Percentiles rank a stretch among this genome's conserved stretches.
Conservation (phyloP, 1,140 invertebrate genomes). For the Heterodera carotae region DNA sequence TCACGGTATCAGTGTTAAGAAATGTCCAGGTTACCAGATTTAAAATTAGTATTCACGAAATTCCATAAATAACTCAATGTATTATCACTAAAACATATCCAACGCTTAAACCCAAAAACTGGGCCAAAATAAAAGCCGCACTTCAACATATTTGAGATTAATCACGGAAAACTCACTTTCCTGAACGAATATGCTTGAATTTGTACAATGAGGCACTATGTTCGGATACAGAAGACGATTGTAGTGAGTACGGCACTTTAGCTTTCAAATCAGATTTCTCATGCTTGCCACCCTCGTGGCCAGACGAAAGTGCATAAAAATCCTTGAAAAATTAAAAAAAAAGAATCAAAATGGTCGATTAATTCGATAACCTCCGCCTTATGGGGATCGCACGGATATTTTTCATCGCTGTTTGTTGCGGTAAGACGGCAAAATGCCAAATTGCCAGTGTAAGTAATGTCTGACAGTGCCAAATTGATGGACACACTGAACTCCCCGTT, state of each 20-base stretch:
- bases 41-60: too few relatives aligned
- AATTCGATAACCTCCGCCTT: background rate
- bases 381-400: conserved; percentile 51
- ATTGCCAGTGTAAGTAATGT: conserved; percentile 38
- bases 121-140: too few relatives aligned
- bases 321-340: conserved; percentile 30
- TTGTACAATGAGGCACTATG: conserved; percentile 32
- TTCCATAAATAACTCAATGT: too few relatives aligned
- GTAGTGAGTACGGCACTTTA: conserved; percentile 11
- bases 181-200: conserved; percentile 42
- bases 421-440: conserved; percentile 45
- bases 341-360: too few relatives aligned
- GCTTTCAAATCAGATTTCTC: conserved; percentile 31
- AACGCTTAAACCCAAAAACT: too few relatives aligned
- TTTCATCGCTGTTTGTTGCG: conserved; percentile 3
- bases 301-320: conserved; percentile 50
- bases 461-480: conserved; percentile 39
- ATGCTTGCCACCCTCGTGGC: conserved; percentile 39
- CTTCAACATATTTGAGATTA: too few relatives aligned
- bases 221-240: background rate
- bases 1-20: too few relatives aligned
- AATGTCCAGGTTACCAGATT: too few relatives aligned
- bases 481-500: conserved; percentile 44
- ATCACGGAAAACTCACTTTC: conserved; percentile 35
- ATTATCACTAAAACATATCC: too few relatives aligned